Conservation (phyloP, 2,797 vertebrate genomes). For the Notolepis coatsorum region DNA sequence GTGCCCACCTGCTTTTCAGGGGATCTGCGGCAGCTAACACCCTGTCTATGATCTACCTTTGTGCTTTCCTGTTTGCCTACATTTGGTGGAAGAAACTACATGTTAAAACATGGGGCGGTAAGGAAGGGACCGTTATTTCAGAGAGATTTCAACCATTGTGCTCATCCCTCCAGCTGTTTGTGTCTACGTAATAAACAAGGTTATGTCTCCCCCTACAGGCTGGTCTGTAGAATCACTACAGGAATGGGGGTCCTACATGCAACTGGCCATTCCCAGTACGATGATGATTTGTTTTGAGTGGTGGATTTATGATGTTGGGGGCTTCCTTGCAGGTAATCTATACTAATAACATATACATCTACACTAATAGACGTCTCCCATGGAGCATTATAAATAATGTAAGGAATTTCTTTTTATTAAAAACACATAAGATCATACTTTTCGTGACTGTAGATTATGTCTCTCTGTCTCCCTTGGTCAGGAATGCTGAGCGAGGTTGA, state of each 20-base stretch:
- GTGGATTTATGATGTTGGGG: conserved; percentile 94
- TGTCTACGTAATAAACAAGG: conserved; percentile 17
- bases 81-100: conserved; percentile 89
- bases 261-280: conserved; percentile 89
- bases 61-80: conserved; percentile 82
- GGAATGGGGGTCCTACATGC: conserved; percentile 91
- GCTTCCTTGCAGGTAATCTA: conserved; percentile 88
- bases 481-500: conserved; percentile 86
- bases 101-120: conserved; percentile 91
- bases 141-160: not conserved
- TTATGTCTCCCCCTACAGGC: conserved; percentile 78
- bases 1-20: conserved; percentile 64
- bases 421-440: not conserved
- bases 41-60: conserved; percentile 83
- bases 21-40: conserved; percentile 91
- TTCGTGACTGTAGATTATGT: not conserved
- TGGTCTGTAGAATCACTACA: conserved; percentile 90
- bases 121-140: no score
- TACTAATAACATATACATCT: not conserved
- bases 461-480: conserved; percentile 53
- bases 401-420: not conserved
- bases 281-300: conserved; percentile 93
- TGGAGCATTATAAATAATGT: not conserved
- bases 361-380: not conserved
- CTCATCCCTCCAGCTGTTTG: not conserved